phyloP scores from a whole-genome alignment of 1,140 invertebrate species.

The Riptortus pedestris region DNA sequence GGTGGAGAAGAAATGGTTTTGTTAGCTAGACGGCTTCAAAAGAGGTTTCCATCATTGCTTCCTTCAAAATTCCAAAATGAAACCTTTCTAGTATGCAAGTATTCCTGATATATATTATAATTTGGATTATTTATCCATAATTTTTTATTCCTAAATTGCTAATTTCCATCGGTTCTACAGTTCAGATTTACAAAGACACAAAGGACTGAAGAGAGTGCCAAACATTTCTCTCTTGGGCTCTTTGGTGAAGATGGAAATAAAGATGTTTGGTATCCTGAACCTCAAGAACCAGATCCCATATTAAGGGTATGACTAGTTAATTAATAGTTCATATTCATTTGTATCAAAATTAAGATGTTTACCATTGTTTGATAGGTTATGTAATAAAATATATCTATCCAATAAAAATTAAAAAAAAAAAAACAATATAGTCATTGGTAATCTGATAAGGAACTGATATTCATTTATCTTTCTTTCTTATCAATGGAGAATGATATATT shows the following conservation, averaged over 20 bases:
- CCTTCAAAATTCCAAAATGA: slow-evolving; percentile 44
- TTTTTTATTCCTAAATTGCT: slow-evolving; percentile 14
- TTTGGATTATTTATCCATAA: neutral
- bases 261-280: slow-evolving; percentile 49
- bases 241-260: slow-evolving; percentile 52
- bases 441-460: too few relatives aligned
- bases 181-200: slow-evolving; percentile 65
- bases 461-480: too few relatives aligned
- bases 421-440: too few relatives aligned
- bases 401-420: too few relatives aligned
- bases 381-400: too few relatives aligned
- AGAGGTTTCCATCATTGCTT: slow-evolving; percentile 49
- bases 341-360: neutral
- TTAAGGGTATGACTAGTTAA: slow-evolving; percentile 48
- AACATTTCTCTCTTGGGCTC: slow-evolving; percentile 57
- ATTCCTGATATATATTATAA: neutral
- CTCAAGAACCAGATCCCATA: slow-evolving; percentile 53
- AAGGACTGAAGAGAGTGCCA: slow-evolving; percentile 59
- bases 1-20: slow-evolving; percentile 55
- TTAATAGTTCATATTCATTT: slow-evolving; percentile 22
- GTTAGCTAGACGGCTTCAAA: slow-evolving; percentile 52
- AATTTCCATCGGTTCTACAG: slow-evolving; percentile 39
- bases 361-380: too few relatives aligned
- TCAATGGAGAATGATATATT: too few relatives aligned
- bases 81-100: slow-evolving; percentile 43